phyloP scores from a whole-genome alignment of 2,888 invertebrate genomes.

The Lamellibrachia columna region DNA sequence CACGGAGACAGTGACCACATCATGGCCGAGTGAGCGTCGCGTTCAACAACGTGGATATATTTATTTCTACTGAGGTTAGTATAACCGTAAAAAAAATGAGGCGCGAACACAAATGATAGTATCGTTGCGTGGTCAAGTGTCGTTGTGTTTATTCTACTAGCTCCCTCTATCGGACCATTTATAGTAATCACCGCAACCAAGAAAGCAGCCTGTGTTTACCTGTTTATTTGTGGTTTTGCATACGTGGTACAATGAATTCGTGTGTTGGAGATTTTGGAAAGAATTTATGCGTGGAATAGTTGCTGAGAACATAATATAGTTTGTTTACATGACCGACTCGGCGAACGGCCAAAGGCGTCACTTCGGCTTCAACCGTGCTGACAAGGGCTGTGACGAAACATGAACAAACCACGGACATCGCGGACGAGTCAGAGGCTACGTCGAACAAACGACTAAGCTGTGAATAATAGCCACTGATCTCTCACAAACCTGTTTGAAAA shows the following conservation, averaged over 20 bases:
- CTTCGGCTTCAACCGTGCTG: not conserved
- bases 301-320: not conserved
- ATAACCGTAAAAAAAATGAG: not conserved
- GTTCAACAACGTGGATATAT: not conserved
- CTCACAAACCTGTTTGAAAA: not conserved
- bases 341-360: not conserved
- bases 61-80: not conserved
- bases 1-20: not conserved
- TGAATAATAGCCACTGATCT: not conserved
- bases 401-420: not conserved
- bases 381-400: not conserved
- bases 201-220: not conserved
- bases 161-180: slow-evolving; percentile 11
- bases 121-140: not conserved
- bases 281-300: not conserved
- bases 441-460: not conserved
- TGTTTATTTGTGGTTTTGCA: not conserved
- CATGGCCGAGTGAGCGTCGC: not conserved
- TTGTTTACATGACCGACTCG: not conserved
- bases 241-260: not conserved
- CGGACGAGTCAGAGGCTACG: not conserved
- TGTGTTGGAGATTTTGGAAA: not conserved
- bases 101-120: not conserved
- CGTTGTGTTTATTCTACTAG: not conserved
- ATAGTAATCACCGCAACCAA: not conserved